Base-by-base conservation (phyloP, 2,113 vertebrate species). In the Sprattus sprattus region DNA sequence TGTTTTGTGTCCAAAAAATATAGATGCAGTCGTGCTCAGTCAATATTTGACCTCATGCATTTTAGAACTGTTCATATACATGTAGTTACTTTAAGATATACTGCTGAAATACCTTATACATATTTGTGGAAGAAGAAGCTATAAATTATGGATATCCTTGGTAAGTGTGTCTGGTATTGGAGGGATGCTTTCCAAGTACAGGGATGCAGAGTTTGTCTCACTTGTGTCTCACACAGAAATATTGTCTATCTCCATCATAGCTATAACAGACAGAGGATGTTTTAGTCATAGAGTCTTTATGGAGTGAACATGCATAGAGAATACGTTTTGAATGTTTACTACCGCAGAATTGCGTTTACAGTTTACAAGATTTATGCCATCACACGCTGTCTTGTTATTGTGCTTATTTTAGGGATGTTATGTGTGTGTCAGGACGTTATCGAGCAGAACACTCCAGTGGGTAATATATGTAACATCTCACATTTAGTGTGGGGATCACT, bases 131-230 rank as follows among this genome's bases (percentile, higher is more conserved):
- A n/a, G 9, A 39, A 78, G 15, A 11, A 39, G 4, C 15, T 32
- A 71, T 32, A 78, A 78, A 78, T 78, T 78, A 39, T 78, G 71
- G 71, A 78, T 78, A 78, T 13, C 28, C 71, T 28, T 10, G 67
- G 9, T 32, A 39, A 32, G 25, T 75, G 67, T n/a, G 1, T 75
- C 10, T 67, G 64, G 64, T 67, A 25, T 67, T 25, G 11, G 64
- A 32, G n/a, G n/a, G 71, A 2, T 39, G 13, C 28, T 39, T 39
- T 4, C 71, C 71, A 78, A 78, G 39, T 78, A 32, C 64, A 78
- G 71, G 32, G 8, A 71, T 71, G 64, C 11, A 28, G 64, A 6
- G 28, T 44, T 10, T 39, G 28, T 39, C 32, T 39, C 10, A 39
- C 32, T 39, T 78, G 71, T 32, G 39, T 78, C 16, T 78, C 44